Evolutionary conservation across 2,888 invertebrate species (phyloP), one percentile per base, ranked within the genome.

Genomic region (Xestia rhomboidea): DNA sequence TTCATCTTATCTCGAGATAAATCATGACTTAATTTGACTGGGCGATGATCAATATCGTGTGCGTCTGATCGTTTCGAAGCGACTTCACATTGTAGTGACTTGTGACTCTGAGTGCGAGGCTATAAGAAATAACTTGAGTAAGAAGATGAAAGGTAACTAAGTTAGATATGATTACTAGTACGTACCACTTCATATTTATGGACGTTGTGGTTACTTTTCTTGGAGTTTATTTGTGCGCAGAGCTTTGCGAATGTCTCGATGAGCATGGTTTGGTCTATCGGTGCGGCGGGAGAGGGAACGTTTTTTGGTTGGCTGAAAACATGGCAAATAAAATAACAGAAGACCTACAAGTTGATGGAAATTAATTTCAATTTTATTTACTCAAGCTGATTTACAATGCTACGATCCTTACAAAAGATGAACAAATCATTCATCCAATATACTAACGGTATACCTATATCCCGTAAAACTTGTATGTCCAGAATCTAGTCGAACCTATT

Each of bases 11-110:
- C 94, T 73, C 90, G 90, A 11, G 93, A 92, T 66, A 87, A 88
- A 2, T 92, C 93, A 51, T 90, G 88, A 73, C 90, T 91, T 30
- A 91, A 81, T 24, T 91, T 90, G 2, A 90, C 91, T 21, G 93
- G 94, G 8, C 89, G 92, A 2, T 93, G 92, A 1, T 94, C 93
- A 1, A 82, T 81, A 8, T 93, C 91, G 80, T 90, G 89, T 0
- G 88, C 62, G 11, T 93, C 92, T 11, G 77, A 76, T 34, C 86
- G 89, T 68, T 82, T 90, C 0, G 93, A 76, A 27, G 84, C 41
- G 4, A 92, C 94, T 89, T 96, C 95, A 80, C 95, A 96, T 88
- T 96, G 96, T 44, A 96, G 86, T 3, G 96, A 96, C 88, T 96
- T 96, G 86, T 96, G 95, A 68, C 96, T 96, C 30, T 93, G 93